These are phyloP conservation scores for Sebastes baramenuke DNA, from an alignment of 2,797 vertebrate species.

Conservation along the genomic window DNA sequence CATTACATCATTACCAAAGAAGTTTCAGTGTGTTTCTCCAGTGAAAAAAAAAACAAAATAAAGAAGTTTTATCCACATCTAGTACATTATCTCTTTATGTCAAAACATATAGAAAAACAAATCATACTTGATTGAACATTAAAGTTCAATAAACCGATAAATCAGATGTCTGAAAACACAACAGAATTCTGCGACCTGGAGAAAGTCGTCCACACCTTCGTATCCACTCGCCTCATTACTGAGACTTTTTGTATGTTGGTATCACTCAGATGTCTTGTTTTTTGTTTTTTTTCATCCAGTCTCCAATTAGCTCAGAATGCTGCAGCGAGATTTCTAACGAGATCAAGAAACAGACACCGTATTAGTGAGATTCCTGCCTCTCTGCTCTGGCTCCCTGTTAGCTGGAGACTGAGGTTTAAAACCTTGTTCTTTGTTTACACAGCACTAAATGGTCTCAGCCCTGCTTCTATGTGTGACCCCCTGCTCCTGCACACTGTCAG, in stretches of 20 bases:
- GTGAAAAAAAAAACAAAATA: no score
- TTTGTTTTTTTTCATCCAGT: neutral
- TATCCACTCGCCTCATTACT: conserved; percentile 21
- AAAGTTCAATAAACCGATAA: neutral
- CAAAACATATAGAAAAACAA: neutral
- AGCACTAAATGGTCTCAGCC: neutral
- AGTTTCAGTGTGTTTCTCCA: no score
- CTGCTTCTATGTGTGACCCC: neutral
- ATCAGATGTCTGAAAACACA: neutral
- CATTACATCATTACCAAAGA: no score
- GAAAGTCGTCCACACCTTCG: neutral
- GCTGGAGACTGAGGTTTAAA: neutral
- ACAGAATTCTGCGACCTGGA: neutral
- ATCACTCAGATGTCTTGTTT: neutral
- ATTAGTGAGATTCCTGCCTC: neutral
- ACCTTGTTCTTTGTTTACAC: conserved; percentile 25
- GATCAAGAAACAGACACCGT: conserved; percentile 27
- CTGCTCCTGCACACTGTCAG: conserved; percentile 1
- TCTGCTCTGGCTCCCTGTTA: conserved; percentile 6
- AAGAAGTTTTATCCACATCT: neutral
- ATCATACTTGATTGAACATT: neutral
- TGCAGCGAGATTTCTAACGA: conserved; percentile 39
- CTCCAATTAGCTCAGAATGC: conserved; percentile 46
- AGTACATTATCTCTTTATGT: neutral
- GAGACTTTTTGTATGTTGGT: neutral